A percentile compares a stretch with the other conserved stretches of the same genome.
These are phyloP conservation scores for Phylloscopus whistleri DNA, from an alignment of 2,113 vertebrate genomes.

Conservation along the genomic window DNA sequence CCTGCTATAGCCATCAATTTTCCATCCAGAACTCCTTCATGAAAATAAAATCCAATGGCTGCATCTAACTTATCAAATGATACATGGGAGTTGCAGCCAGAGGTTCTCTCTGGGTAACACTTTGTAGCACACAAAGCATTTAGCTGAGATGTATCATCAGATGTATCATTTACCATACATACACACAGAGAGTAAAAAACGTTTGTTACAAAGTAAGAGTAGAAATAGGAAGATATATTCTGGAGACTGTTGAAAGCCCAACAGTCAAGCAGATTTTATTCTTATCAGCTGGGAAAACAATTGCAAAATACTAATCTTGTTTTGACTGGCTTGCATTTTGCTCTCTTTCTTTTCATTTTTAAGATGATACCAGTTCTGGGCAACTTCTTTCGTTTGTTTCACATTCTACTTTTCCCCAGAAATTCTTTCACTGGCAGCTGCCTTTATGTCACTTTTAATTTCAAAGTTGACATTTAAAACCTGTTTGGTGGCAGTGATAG, in stretches of 20 bases:
- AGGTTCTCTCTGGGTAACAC: neutral
- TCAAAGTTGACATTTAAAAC: neutral
- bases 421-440: neutral
- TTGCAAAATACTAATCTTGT: conserved; percentile 25
- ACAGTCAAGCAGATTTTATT: conserved; percentile 32
- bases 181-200: neutral
- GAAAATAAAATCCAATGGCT: neutral
- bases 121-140: neutral
- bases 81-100: neutral
- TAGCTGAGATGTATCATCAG: neutral
- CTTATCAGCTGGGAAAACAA: conserved; percentile 46
- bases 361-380: neutral
- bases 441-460: neutral
- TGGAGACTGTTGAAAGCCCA: conserved; percentile 9
- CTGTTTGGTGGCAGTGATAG: neutral
- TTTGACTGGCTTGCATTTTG: conserved; percentile 7
- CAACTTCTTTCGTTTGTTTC: neutral
- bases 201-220: neutral
- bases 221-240: neutral
- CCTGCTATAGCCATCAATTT: neutral
- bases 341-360: neutral
- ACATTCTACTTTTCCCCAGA: neutral
- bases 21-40: neutral
- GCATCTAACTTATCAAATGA: neutral
- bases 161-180: neutral